Base-by-base conservation (phyloP, 2,113 vertebrate species). In the Pangasianodon hypophthalmus region DNA sequence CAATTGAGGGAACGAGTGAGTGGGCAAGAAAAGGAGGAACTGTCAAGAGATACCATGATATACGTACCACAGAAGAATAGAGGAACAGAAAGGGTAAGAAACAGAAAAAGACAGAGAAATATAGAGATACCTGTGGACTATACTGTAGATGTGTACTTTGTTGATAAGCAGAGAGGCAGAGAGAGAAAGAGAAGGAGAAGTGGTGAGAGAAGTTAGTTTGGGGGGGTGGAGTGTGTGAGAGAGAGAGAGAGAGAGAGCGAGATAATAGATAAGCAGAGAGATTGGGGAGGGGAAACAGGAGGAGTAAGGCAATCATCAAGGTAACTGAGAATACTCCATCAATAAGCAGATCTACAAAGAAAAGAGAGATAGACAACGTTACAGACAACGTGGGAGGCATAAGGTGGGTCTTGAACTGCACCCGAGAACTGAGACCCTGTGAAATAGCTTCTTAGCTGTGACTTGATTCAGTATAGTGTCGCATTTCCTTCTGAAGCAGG, bases 61-160 rank as follows among this genome's bases (percentile, higher is more conserved):
- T 62, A 60, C 32, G 91, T 94, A 94, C 95, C 94, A 89, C 92
- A 93, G 94, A 92, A 94, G 86, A 79, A 46, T 19, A 64, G 6
- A 62, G 32, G 16, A 77, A 69, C 81, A 79, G 50, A 62, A 89
- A 41, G 50, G 16, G 87, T 77, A 46, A 85, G 50, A 52, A 89
- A 91, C n/a, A 18, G 46, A 56, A 79, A 21, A 73, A 6, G 5
- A 77, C 46, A 29, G 37, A 60, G 4, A 19, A 4, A 71, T 48
- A 48, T 37, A 10, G 44, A 71, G 48, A 71, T 75, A 69, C 64
- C 29, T 69, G 64, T n/a, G 5, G 32, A 37, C 69, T 41, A 37
- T 48, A 48, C 7, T 48, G 37, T 2, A 32, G n/a, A 37, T 37
- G 46, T 80, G 46, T 79, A 26, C 46, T 29, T 48, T 29, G 44